Base-by-base conservation (phyloP, 37 sponge, comb jelly and placozoan species). In the Hormiphora californensis region DNA sequence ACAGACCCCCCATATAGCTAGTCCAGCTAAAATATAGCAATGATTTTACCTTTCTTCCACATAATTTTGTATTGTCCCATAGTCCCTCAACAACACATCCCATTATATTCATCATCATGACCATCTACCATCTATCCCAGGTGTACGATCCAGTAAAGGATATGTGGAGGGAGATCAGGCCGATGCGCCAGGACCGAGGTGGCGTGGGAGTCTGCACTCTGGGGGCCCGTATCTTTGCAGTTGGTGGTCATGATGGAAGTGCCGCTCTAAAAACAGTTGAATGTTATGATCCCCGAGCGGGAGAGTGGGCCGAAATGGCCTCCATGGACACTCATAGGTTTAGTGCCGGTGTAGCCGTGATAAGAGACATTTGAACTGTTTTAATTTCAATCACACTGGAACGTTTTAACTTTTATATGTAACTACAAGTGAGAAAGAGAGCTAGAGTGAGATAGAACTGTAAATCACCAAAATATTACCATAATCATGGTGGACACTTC, bases 281-380 rank as follows among this genome's bases (percentile, higher is more conserved):
- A 28, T 73, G 81, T 40, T 73, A 73, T 33, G 81, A 73, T 73
- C 81, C 81, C 15, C 41, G 81, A 22, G 81, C 81, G 28, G 81
- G 81, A 2, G 35, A 4, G 1, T 73, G 81, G 81, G 43, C 39
- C 2, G 81, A 73, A 30, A 33, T 73, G 44, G 81, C 81, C n/a
- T 43, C 46, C 46, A 73, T 73, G 81, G 81, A 73, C 25, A 73
- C 81, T 27, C 81, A 73, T 33, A 1, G 81, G 46, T 73, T 73
- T 73, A 73, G 81, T 36, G 81, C 81, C 43, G 81, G 81, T n/a
- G 81, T 73, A 23, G 81, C 46, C 21, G 81, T 73, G 4, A 73
- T 73, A 28, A 3, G 81, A 15, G 81, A 73, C 17, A 73, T 73
- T 15, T 73, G 23, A 40, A n/a, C n/a, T n/a, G n/a, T n/a, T n/a